Conservation (phyloP, 64 coral and sea anemone genomes). For the Actinia equina region DNA sequence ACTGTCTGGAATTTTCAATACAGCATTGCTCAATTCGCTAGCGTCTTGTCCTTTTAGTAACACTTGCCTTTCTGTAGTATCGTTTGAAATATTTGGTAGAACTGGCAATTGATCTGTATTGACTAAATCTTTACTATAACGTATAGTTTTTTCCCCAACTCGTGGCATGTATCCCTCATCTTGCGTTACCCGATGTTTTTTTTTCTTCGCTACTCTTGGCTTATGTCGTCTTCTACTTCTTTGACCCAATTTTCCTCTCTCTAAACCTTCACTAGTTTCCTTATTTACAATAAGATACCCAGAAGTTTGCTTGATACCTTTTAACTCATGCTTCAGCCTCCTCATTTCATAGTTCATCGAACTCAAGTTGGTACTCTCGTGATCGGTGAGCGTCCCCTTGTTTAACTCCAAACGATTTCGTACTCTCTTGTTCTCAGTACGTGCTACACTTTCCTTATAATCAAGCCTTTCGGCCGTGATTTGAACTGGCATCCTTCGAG, state of each 20-base stretch:
- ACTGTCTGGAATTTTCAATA: neutral
- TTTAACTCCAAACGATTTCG: slow-evolving; percentile 54
- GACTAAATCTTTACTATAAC: neutral
- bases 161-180: neutral
- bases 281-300: slow-evolving; percentile 39
- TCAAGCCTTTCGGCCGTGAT: slow-evolving; percentile 61
- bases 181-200: neutral
- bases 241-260: neutral
- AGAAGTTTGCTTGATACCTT: slow-evolving; percentile 61
- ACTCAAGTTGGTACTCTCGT: slow-evolving; percentile 56
- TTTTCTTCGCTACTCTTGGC: slow-evolving; percentile 31
- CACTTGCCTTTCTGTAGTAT: neutral
- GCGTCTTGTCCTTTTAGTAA: neutral
- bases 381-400: slow-evolving; percentile 48
- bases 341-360: slow-evolving; percentile 79
- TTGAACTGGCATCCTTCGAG: slow-evolving; percentile 31
- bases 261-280: neutral
- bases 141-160: neutral
- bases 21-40: neutral
- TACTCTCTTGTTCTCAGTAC: slow-evolving; percentile 72
- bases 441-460: slow-evolving; percentile 75
- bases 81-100: neutral
- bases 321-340: slow-evolving; percentile 53
- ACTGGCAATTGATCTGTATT: neutral
- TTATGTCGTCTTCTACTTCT: neutral